Percentiles rank a stretch among this genome's conserved stretches.
phyloP scores from a whole-genome alignment of 2,797 vertebrate species.

The Caiman crocodilus region DNA sequence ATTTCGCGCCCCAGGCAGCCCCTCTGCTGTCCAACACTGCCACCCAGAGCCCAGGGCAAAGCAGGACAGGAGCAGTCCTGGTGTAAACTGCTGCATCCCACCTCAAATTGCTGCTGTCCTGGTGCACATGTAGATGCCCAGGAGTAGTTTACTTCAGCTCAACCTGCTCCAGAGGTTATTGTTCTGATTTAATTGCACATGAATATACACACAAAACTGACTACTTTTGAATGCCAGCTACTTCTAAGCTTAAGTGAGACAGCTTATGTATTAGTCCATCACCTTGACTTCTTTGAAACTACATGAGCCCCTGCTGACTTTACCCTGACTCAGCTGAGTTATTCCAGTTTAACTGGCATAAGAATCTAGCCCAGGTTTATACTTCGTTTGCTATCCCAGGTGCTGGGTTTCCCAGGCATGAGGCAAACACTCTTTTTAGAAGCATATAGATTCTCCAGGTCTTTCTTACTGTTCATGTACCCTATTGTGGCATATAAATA shows the following conservation, averaged over 20 bases:
- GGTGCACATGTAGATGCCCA: no score
- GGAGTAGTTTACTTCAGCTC: no score
- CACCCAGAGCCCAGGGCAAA: no score
- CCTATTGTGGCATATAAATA: conserved; percentile 15
- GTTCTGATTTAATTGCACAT: no score
- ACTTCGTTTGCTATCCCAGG: not conserved
- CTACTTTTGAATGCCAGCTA: not conserved
- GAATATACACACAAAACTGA: no score
- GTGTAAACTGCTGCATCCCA: no score
- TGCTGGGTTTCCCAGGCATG: not conserved
- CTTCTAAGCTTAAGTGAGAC: not conserved
- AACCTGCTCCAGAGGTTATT: no score
- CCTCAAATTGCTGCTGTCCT: no score
- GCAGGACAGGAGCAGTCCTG: no score
- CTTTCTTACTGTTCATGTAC: not conserved
- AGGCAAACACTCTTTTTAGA: not conserved
- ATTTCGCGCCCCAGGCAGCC: no score
- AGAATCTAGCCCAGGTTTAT: no score
- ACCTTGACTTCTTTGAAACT: not conserved
- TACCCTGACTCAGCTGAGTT: not conserved
- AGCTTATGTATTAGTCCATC: not conserved
- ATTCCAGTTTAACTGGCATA: not conserved
- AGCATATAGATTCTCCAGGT: not conserved
- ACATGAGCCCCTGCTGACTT: not conserved
- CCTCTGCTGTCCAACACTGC: no score